These are phyloP conservation scores for Arizona elegans DNA, from an alignment of 2,113 vertebrate genomes.

Conservation along the genomic window DNA sequence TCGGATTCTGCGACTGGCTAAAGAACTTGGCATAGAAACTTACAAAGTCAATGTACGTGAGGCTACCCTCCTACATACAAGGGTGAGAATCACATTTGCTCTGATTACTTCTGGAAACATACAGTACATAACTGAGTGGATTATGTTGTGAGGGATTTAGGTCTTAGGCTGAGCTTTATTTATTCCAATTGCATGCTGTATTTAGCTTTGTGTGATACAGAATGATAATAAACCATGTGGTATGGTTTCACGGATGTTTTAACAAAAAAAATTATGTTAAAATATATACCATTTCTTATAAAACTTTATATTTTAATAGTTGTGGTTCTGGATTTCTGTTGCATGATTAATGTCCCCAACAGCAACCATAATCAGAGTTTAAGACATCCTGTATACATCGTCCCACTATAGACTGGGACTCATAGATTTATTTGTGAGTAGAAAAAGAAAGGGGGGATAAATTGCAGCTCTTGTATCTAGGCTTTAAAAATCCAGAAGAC, in stretches of 20 bases:
- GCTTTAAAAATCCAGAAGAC: not conserved
- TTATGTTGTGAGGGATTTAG: not conserved
- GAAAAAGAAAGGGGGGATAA: not conserved
- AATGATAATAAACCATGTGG: not conserved
- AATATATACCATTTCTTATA: not conserved
- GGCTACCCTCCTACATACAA: conserved; percentile 65
- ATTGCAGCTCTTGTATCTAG: not conserved
- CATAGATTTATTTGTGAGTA: not conserved
- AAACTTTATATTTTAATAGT: not conserved
- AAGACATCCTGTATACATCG: not conserved
- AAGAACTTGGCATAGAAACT: conserved; percentile 76
- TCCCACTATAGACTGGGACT: not conserved
- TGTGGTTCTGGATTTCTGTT: not conserved
- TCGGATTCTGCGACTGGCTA: conserved; percentile 76
- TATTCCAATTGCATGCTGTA: not conserved
- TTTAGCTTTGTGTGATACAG: not conserved
- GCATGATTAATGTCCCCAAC: not conserved
- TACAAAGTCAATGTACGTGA: conserved; percentile 76
- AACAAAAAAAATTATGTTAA: not conserved
- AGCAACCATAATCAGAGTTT: not conserved
- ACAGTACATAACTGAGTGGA: not conserved
- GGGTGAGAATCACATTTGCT: conserved; percentile 61
- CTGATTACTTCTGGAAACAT: conserved; percentile 5
- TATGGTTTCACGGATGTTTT: not conserved
- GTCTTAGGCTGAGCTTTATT: not conserved